These are phyloP conservation scores for Porites lutea DNA, from an alignment of 64 coral and sea anemone species.

Conservation along the genomic window DNA sequence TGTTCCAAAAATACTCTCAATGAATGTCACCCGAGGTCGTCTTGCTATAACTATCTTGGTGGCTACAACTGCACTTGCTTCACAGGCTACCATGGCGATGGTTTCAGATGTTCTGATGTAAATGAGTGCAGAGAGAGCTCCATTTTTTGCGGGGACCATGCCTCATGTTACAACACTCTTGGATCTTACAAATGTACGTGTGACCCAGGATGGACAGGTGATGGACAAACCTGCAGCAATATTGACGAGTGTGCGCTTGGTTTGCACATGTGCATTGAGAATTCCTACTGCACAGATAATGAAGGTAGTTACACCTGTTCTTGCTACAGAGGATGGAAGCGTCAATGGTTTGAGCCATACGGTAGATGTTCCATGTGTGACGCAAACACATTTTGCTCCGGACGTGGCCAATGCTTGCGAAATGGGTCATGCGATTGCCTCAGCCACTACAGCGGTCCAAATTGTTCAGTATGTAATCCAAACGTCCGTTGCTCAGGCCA, in stretches of 20 bases:
- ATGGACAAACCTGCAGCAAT: conserved; percentile 72
- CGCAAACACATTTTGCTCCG: conserved; percentile 56
- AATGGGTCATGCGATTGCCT: conserved; percentile 74
- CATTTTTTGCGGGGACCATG: conserved; percentile 50
- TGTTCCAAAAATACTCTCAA: conserved; percentile 59
- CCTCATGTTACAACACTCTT: conserved; percentile 67
- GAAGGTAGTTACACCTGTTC: conserved; percentile 58
- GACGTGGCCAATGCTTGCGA: conserved; percentile 63
- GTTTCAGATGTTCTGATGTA: conserved; percentile 57
- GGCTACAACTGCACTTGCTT: conserved; percentile 56
- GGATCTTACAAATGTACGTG: conserved; percentile 74
- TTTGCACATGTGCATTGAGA: conserved; percentile 60
- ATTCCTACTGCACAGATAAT: conserved; percentile 67
- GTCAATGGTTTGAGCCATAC: conserved; percentile 84
- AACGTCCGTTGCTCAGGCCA: conserved; percentile 73
- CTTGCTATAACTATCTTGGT: conserved; percentile 57
- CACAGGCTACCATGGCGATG: conserved; percentile 55
- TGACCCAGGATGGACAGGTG: conserved; percentile 67
- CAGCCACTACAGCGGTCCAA: conserved; percentile 49
- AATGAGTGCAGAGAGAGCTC: conserved; percentile 60
- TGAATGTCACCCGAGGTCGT: conserved; percentile 64
- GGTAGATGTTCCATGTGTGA: conserved; percentile 77
- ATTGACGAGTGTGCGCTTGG: conserved; percentile 65
- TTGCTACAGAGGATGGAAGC: conserved; percentile 57
- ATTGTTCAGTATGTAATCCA: conserved; percentile 60